A percentile compares a stretch with the other conserved stretches of the same genome.
These are phyloP conservation scores for Notodonta ziczac DNA, from an alignment of 2,888 invertebrate species.

Conservation along the genomic window DNA sequence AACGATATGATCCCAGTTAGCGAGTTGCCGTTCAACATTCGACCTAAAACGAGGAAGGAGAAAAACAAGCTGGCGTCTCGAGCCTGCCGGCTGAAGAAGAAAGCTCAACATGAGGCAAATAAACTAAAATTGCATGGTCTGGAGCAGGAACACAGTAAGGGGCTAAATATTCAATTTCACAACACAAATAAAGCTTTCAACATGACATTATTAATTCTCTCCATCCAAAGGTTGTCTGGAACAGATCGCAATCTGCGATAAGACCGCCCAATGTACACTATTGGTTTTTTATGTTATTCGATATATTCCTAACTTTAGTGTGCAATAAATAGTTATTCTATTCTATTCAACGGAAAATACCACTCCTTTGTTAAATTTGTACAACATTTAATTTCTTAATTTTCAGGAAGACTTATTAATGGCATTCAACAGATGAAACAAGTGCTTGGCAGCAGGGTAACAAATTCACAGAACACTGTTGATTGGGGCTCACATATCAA, in stretches of 20 bases:
- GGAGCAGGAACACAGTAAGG: constrained; percentile 97
- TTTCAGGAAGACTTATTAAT: constrained; percentile 90
- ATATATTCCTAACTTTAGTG: too few relatives aligned
- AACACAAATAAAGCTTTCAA: too few relatives aligned
- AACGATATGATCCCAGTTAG: constrained; percentile 98
- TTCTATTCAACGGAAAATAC: too few relatives aligned
- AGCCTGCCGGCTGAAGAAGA: constrained; percentile 98
- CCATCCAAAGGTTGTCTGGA: too few relatives aligned
- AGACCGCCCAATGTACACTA: too few relatives aligned
- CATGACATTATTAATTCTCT: too few relatives aligned
- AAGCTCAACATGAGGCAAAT: constrained; percentile 99
- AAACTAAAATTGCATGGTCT: constrained; percentile 97
- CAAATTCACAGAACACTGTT: constrained; percentile 78
- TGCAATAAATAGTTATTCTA: too few relatives aligned
- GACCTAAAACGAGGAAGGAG: constrained; percentile 97
- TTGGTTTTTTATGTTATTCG: too few relatives aligned
- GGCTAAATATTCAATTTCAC: too few relatives aligned
- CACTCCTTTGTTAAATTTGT: too few relatives aligned
- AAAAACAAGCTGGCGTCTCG: constrained; percentile 99
- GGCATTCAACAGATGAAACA: constrained; percentile 92
- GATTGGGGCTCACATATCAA: constrained; percentile 90
- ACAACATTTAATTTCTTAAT: constrained; percentile 1
- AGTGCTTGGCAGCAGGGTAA: constrained; percentile 87
- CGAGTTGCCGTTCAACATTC: constrained; percentile 94
- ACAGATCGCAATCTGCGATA: too few relatives aligned